Base-by-base conservation (phyloP, 2,888 invertebrate genomes). In the Drosophila pegasa region DNA sequence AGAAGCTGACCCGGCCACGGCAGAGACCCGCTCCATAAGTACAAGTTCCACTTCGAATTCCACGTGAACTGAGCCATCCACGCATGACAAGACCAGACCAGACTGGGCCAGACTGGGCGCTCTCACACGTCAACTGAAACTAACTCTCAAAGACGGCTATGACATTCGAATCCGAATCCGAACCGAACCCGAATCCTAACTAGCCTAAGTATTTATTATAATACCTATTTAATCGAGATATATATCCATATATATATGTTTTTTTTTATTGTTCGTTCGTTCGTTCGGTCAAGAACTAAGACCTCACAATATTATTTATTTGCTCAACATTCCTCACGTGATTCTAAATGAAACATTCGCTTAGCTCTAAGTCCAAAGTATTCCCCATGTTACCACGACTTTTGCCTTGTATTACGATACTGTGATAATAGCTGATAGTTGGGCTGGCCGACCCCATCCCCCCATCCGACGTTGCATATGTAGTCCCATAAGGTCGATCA, bases 351-450 rank as follows among this genome's bases (percentile, higher is more conserved):
- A 51, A 60, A 70, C 61, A 78, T 73, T 64, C 81, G 60, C 52
- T 51, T 67, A 69, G 54, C 12, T 40, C 33, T 69, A 85, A 61
- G 72, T 61, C 12, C 45, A 50, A 51, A 52, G 45, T 59, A 60
- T 45, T 52, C 52, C 35, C 40, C 45, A 66, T 51, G 22, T 37
- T 41, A 48, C 52, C 69, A 68, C 60, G 56, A 73, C 58, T 60
- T 70, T 73, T 69, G 76, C 88, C 76, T 67, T 85, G 82, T 87
- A 87, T 81, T 87, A 87, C 67, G 65, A 68, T 69, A 64, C 82
- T 82, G 82, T 82, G 82, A 82, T 82, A 82, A 69, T 82, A 82
- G 82, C 87, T 82, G 85, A 67, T 82, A 82, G 82, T 65, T 75
- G 38, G 43, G 43, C 64, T 78, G 81, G 65, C 66, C 65, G 27